Conservation (phyloP, 2,797 vertebrate genomes). For the Gallinago stenura region DNA sequence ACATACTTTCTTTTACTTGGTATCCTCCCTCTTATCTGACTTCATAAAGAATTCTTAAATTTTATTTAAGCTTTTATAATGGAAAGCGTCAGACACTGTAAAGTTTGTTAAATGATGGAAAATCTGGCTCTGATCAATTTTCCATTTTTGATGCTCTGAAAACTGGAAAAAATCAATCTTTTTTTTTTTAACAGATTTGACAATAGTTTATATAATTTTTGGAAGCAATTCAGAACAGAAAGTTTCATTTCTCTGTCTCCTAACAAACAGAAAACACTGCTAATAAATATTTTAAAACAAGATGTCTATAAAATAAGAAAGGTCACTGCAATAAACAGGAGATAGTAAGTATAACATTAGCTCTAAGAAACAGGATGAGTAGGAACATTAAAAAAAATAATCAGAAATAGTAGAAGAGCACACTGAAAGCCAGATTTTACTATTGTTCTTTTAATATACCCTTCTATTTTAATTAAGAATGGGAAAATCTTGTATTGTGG, state of each 20-base stretch:
- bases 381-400: background rate
- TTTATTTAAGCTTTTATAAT: background rate
- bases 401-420: background rate
- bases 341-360: background rate
- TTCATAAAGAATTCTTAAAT: background rate
- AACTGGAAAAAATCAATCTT: background rate
- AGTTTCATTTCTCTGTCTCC: background rate
- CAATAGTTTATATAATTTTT: background rate
- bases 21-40: fast-evolving
- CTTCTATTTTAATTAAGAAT: background rate
- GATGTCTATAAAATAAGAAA: slow-evolving; percentile 7
- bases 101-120: background rate
- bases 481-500: background rate
- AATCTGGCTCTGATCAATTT: background rate
- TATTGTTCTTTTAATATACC: background rate
- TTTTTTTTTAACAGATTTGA: background rate
- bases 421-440: background rate
- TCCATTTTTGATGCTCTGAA: background rate
- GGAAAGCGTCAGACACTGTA: background rate
- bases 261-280: background rate
- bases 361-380: background rate
- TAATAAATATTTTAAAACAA: background rate
- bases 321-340: background rate
- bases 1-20: background rate
- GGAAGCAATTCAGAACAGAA: background rate